Evolutionary conservation across 2,888 invertebrate genomes (phyloP).

Genomic region (Myopa tessellatipennis): DNA sequence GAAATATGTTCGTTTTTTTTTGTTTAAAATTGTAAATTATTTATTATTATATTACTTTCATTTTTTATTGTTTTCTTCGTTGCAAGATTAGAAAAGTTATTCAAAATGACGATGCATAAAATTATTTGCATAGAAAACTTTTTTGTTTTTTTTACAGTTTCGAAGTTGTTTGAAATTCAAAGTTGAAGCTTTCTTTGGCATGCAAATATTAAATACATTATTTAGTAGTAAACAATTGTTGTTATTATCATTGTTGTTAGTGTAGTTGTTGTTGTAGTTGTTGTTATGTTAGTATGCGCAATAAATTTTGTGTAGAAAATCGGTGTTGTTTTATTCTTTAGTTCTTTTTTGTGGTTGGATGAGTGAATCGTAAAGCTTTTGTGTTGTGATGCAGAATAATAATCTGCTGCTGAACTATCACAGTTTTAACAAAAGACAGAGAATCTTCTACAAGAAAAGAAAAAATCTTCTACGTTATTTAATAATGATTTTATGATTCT

Average conservation of each 20-base stretch:
- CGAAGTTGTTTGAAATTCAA: background rate
- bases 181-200: constrained; percentile 8
- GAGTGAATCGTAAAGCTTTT: background rate
- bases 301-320: background rate
- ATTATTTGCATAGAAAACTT: background rate
- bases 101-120: constrained; percentile 12
- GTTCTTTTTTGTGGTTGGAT: background rate
- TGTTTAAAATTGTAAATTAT: background rate
- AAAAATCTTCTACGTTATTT: too few species aligned
- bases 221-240: background rate
- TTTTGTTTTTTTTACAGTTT: background rate
- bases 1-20: background rate
- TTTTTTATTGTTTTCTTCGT: background rate
- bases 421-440: too few species aligned
- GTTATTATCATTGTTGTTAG: background rate
- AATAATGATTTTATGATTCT: too few species aligned
- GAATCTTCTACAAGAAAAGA: too few species aligned
- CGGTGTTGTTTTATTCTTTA: background rate
- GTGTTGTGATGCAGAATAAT: too few species aligned
- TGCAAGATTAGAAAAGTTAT: background rate
- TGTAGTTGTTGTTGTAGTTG: background rate
- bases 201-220: constrained; percentile 8
- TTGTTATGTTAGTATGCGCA: background rate
- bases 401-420: too few species aligned
- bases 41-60: background rate